Evolutionary conservation across 1,140 invertebrate species (phyloP).

Genomic region (Dreissena rostriformis): DNA sequence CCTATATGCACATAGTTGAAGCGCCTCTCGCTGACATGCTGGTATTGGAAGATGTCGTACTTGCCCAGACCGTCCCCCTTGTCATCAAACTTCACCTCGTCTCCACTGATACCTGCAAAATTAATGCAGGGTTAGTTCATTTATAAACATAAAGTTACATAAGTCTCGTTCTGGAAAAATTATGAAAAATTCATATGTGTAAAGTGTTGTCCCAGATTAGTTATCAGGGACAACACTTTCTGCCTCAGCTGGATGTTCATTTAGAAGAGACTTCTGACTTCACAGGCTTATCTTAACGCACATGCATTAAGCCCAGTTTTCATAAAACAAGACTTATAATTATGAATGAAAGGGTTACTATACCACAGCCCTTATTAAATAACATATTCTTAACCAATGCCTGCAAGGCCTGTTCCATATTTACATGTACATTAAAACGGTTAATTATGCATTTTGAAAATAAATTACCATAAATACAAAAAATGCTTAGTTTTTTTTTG

Average conservation of each 20-base stretch:
- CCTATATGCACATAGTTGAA: constrained; percentile 76
- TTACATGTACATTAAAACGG: no score
- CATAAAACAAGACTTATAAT: no score
- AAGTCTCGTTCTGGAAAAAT: not conserved
- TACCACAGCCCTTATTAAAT: no score
- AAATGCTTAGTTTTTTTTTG: no score
- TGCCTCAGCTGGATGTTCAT: not conserved
- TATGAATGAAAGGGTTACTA: no score
- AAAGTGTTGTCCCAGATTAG: no score
- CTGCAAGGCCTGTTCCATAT: no score
- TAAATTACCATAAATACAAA: no score
- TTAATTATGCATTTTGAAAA: no score
- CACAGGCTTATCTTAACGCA: no score
- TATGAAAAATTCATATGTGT: not conserved
- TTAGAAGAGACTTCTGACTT: not conserved
- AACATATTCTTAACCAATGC: no score
- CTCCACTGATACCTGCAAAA: constrained; percentile 73
- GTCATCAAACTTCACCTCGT: constrained; percentile 77
- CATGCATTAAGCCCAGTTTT: no score
- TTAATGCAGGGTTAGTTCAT: not conserved
- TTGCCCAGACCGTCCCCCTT: constrained; percentile 82
- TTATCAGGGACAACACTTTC: not conserved
- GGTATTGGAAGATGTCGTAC: constrained; percentile 81
- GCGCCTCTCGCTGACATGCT: constrained; percentile 55
- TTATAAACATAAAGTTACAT: not conserved